phyloP scores from a whole-genome alignment of 2,797 vertebrate species.

The Alauda arvensis region DNA sequence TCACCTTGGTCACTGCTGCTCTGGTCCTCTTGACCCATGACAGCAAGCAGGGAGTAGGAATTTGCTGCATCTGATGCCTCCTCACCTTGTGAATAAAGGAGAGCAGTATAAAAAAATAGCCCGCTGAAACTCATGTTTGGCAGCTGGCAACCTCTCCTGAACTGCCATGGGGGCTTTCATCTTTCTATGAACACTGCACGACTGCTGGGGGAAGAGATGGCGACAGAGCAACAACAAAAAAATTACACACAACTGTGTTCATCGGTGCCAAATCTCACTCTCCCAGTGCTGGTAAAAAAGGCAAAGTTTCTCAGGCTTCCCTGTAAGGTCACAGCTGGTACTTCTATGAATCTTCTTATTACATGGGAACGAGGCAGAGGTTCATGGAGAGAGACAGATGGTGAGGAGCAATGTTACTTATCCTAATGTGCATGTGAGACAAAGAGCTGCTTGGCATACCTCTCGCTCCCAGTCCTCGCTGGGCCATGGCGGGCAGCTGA shows the following conservation, averaged over 20 bases:
- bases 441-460: slow-evolving; percentile 59
- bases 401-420: slow-evolving; percentile 58
- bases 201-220: slow-evolving; percentile 17
- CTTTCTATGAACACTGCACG: neutral
- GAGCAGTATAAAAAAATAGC: neutral
- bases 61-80: neutral
- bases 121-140: neutral
- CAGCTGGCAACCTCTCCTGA: slow-evolving; percentile 10
- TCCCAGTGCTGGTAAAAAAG: slow-evolving; percentile 23
- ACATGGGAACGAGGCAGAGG: slow-evolving; percentile 53
- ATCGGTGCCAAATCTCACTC: neutral
- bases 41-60: neutral
- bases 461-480: neutral
- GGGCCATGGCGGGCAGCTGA: neutral
- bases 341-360: slow-evolving; percentile 57
- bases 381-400: slow-evolving; percentile 62
- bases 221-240: neutral
- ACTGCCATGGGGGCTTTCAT: neutral
- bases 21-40: neutral
- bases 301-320: slow-evolving; percentile 53
- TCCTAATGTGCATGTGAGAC: slow-evolving; percentile 63
- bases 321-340: slow-evolving; percentile 61
- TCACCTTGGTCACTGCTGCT: neutral
- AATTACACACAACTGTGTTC: neutral
- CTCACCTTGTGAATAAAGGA: neutral